phyloP scores from a whole-genome alignment of 2,113 vertebrate species.

The Alosa alosa region DNA sequence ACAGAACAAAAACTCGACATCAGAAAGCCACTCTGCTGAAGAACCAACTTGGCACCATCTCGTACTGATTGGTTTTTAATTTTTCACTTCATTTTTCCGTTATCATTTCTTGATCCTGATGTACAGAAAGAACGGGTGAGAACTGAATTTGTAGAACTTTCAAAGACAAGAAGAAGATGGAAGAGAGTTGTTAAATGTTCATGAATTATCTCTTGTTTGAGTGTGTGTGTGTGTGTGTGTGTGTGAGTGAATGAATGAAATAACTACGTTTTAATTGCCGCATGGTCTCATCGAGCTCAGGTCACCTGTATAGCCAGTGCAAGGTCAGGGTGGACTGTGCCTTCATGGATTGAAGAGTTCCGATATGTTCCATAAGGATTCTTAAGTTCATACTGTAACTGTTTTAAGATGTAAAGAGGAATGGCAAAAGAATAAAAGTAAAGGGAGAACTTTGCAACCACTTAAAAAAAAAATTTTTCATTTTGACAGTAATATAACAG shows the following conservation, averaged over 20 bases:
- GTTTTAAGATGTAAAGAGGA: not conserved
- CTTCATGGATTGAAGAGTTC: slow-evolving; percentile 21
- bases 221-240: slow-evolving; percentile 6
- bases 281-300: slow-evolving; percentile 21
- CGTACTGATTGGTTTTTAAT: slow-evolving; percentile 5
- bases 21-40: slow-evolving; percentile 31
- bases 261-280: slow-evolving; percentile 35
- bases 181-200: not conserved
- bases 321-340: slow-evolving; percentile 25
- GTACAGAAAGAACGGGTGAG: slow-evolving; percentile 25
- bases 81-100: not conserved
- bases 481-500: not conserved
- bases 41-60: slow-evolving; percentile 33
- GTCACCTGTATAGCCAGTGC: slow-evolving; percentile 18
- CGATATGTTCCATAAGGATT: not conserved
- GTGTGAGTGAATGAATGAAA: slow-evolving; percentile 31
- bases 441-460: slow-evolving; percentile 32
- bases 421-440: slow-evolving; percentile 22
- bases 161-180: not conserved
- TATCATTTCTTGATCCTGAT: not conserved
- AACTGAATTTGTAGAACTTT: slow-evolving; percentile 20
- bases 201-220: not conserved
- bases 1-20: slow-evolving; percentile 12
- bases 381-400: not conserved
- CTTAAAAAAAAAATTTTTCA: slow-evolving; percentile 24